Percentiles rank a stretch among this genome's conserved stretches.
Evolutionary conservation across 2,888 invertebrate genomes (phyloP).

Genomic region (Eledona agricola): DNA sequence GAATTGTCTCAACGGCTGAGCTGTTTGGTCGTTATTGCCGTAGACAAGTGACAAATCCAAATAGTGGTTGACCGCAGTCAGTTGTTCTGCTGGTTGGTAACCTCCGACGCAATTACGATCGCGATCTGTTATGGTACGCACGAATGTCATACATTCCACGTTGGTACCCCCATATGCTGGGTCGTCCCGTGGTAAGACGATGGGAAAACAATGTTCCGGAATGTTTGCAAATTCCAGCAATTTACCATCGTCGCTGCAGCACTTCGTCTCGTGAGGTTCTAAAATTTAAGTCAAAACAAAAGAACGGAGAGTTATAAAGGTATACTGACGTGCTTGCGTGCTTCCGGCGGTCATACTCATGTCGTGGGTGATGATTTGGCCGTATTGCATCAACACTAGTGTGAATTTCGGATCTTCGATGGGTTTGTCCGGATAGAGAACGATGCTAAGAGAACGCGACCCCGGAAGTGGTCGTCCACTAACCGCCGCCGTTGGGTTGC

Average conservation of each 20-base stretch:
- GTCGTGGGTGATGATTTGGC: slow-evolving; percentile 82
- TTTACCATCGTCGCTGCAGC: slow-evolving; percentile 70
- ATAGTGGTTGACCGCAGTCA: slow-evolving; percentile 74
- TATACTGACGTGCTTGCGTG: slow-evolving; percentile 77
- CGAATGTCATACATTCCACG: slow-evolving; percentile 76
- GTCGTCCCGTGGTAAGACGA: slow-evolving; percentile 66
- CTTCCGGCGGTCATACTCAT: slow-evolving; percentile 78
- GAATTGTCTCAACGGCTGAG: slow-evolving; percentile 72
- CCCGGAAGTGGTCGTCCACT: slow-evolving; percentile 75
- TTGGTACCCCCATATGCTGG: slow-evolving; percentile 66
- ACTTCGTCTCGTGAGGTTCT: slow-evolving; percentile 70
- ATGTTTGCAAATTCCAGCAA: slow-evolving; percentile 62
- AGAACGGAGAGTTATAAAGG: slow-evolving; percentile 3
- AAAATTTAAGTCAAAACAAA: slow-evolving; percentile 32
- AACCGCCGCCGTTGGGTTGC: slow-evolving; percentile 67
- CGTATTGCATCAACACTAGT: slow-evolving; percentile 81
- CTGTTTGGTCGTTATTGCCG: slow-evolving; percentile 75
- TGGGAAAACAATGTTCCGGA: slow-evolving; percentile 66
- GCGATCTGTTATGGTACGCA: slow-evolving; percentile 73
- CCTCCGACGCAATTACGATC: slow-evolving; percentile 72
- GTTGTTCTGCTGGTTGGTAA: slow-evolving; percentile 74
- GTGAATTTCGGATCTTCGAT: slow-evolving; percentile 78
- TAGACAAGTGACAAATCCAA: slow-evolving; percentile 84
- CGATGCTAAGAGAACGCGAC: slow-evolving; percentile 74
- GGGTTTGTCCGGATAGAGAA: slow-evolving; percentile 75